phyloP scores from a whole-genome alignment of 2,888 invertebrate species.

The Elmis aenea region DNA sequence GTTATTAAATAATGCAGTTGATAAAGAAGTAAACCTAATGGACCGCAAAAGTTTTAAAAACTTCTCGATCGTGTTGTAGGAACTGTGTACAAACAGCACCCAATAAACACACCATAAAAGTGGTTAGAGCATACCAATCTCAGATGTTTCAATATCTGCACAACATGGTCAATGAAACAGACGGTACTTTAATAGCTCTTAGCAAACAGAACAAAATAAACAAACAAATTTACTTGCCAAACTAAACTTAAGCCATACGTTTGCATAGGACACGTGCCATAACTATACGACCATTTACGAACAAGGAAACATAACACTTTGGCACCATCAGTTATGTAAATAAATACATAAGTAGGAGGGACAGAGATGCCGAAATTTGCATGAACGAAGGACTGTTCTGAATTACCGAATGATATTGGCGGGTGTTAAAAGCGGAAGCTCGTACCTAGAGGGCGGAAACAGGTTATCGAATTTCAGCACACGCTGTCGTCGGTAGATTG shows the following conservation, averaged over 20 bases:
- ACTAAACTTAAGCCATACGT: conserved; percentile 4
- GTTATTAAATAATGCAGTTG: too few species aligned
- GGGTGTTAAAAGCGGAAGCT: conserved; percentile 17
- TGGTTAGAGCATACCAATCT: too few species aligned
- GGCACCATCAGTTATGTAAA: too few species aligned
- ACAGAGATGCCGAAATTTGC: conserved; percentile 1
- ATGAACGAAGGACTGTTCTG: neutral
- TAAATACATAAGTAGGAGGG: neutral
- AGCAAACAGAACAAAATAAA: too few species aligned
- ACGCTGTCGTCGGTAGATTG: conserved; percentile 14
- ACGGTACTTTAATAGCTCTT: too few species aligned
- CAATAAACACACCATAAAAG: too few species aligned
- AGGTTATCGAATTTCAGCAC: conserved; percentile 25
- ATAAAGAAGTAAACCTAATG: too few species aligned
- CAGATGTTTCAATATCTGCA: too few species aligned
- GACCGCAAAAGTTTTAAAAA: too few species aligned
- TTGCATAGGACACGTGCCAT: conserved; percentile 7
- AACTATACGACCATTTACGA: neutral
- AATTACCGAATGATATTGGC: conserved; percentile 5
- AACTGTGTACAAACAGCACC: too few species aligned
- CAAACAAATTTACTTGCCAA: conserved; percentile 6
- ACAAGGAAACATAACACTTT: neutral
- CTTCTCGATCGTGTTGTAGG: too few species aligned
- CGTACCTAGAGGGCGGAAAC: conserved; percentile 17
- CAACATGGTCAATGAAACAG: too few species aligned